Conservation (phyloP, 2,888 invertebrate genomes). For the Caenorhabditis sulstoni region DNA sequence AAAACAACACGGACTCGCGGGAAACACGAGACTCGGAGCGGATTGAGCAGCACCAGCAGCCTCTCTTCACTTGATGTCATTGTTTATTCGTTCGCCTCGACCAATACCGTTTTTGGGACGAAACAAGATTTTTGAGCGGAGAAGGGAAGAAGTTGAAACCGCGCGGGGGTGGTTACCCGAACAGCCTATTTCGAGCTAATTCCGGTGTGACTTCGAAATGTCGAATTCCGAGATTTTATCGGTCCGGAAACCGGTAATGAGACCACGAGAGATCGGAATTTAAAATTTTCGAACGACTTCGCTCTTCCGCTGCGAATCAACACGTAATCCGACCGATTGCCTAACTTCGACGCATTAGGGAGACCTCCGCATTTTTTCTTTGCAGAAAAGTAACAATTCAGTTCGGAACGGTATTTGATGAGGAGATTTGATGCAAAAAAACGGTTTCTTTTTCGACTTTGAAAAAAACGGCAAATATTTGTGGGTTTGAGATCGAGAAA, state of each 20-base stretch:
- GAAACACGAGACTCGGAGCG: constrained; percentile 51
- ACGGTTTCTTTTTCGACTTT: constrained; percentile 13
- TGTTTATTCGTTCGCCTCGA: constrained; percentile 45
- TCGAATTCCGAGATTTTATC: too few relatives aligned
- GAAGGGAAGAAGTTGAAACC: too few relatives aligned
- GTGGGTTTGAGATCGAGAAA: constrained; percentile 25
- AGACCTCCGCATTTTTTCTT: not conserved
- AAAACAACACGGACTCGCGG: constrained; percentile 44
- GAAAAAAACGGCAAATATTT: constrained; percentile 36
- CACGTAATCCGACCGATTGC: too few relatives aligned
- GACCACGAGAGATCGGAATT: too few relatives aligned
- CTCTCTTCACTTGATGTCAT: constrained; percentile 47
- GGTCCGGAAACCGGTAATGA: too few relatives aligned
- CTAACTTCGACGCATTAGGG: not conserved
- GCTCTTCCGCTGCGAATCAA: too few relatives aligned
- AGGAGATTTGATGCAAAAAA: constrained; percentile 46
- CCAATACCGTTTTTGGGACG: constrained; percentile 27
- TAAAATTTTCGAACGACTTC: too few relatives aligned
- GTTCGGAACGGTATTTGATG: constrained; percentile 28
- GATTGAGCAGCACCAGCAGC: constrained; percentile 37
- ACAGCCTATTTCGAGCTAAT: not conserved
- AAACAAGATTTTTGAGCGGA: not conserved
- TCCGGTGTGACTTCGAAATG: not conserved
- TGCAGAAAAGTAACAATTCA: not conserved
- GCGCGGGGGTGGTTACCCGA: not conserved